Evolutionary conservation across 2,888 invertebrate genomes (phyloP).

Genomic region (Drosophila pseudotakahashii): DNA sequence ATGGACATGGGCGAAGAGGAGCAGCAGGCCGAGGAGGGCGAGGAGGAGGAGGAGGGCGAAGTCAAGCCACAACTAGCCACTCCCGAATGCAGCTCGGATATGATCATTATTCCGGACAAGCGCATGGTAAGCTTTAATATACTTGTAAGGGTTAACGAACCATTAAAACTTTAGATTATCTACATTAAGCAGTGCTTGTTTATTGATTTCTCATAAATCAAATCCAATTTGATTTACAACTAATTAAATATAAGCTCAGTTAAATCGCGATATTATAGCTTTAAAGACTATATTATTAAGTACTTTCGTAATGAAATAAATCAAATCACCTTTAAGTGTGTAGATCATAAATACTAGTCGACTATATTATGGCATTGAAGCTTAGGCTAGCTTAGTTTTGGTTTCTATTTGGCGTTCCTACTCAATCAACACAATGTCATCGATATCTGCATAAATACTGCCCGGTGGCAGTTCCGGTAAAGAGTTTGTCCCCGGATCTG

Average conservation of each 20-base stretch:
- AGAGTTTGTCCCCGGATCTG: not conserved
- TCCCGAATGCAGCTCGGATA: conserved; percentile 70
- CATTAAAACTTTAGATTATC: not conserved
- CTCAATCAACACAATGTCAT: conserved; percentile 82
- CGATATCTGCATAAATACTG: conserved; percentile 76
- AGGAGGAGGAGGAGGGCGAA: conserved; percentile 53
- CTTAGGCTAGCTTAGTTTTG: conserved; percentile 10
- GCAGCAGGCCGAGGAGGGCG: conserved; percentile 36
- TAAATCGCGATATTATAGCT: not conserved
- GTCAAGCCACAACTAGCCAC: conserved; percentile 70
- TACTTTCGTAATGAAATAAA: not conserved
- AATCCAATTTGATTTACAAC: not conserved
- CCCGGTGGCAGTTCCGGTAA: conserved; percentile 56
- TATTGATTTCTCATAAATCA: not conserved
- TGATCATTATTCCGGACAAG: conserved; percentile 73
- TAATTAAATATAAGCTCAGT: not conserved
- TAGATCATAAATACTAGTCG: not conserved
- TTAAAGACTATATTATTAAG: not conserved
- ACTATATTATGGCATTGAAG: conserved; percentile 30
- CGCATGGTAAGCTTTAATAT: conserved; percentile 70
- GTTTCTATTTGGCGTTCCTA: conserved; percentile 38
- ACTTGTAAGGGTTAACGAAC: not conserved
- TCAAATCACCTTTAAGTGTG: not conserved
- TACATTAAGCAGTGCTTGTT: conserved; percentile 1
- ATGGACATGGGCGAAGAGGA: conserved; percentile 60